A percentile compares a stretch with the other conserved stretches of the same genome.
These are phyloP conservation scores for Ariopsis seemanni DNA, from an alignment of 2,113 vertebrate species.

Conservation along the genomic window DNA sequence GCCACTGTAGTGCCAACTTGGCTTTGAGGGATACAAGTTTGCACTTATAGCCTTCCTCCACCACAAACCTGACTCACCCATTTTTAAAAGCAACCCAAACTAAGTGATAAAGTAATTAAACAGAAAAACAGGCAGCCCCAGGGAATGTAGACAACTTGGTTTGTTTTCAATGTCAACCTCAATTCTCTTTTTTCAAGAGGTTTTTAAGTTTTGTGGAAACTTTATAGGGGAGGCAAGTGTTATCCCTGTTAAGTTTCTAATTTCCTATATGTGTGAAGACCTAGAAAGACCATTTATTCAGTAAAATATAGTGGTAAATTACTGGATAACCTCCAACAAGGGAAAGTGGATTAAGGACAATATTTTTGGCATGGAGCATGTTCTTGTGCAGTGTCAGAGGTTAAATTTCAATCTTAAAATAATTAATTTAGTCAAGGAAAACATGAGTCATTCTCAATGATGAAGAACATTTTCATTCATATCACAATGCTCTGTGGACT, in stretches of 20 bases:
- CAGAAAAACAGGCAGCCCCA: conserved; percentile 29
- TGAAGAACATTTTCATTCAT: conserved; percentile 47
- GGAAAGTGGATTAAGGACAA: conserved; percentile 12
- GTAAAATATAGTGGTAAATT: not conserved
- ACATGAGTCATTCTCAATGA: conserved; percentile 51
- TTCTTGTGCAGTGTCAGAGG: conserved; percentile 50
- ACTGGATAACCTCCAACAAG: not conserved
- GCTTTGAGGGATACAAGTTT: conserved; percentile 35
- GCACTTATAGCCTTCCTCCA: conserved; percentile 24
- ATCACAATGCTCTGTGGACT: conserved; percentile 56
- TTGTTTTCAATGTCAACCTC: conserved; percentile 39
- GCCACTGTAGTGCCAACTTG: conserved; percentile 42
- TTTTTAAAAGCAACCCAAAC: conserved; percentile 44
- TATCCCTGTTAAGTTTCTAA: not conserved
- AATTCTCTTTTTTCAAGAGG: conserved; percentile 21
- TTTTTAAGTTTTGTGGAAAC: not conserved
- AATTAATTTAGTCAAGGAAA: conserved; percentile 51
- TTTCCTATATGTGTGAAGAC: not conserved
- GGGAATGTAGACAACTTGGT: conserved; percentile 35
- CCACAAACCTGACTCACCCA: conserved; percentile 28
- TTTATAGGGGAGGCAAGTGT: conserved; percentile 12
- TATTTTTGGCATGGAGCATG: conserved; percentile 24
- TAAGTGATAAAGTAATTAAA: conserved; percentile 45
- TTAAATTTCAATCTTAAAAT: conserved; percentile 32
- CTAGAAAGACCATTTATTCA: not conserved